Evolutionary conservation across 2,113 vertebrate genomes (phyloP), one percentile per base, ranked within the genome.

Genomic region (Menidia beryllina): DNA sequence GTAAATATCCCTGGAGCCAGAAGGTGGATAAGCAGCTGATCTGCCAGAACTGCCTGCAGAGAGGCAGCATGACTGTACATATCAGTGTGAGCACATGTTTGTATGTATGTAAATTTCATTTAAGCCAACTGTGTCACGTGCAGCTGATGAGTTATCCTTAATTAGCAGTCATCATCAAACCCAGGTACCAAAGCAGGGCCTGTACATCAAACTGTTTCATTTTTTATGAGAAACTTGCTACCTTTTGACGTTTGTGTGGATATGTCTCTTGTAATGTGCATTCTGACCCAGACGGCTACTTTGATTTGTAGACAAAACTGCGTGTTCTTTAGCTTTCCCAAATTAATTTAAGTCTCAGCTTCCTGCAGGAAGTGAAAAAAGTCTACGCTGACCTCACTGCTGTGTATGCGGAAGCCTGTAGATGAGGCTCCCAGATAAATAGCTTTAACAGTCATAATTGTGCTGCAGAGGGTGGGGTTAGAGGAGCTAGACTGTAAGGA

Each of bases 291-390:
- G n/a, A n/a, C n/a, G n/a, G n/a, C n/a, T n/a, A n/a, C n/a, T n/a
- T n/a, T n/a, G n/a, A n/a, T n/a, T n/a, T n/a, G n/a, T n/a, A n/a
- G n/a, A n/a, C n/a, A n/a, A n/a, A n/a, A n/a, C n/a, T 60, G 68
- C 63, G 66, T 69, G 72, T 75, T 56, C 27, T n/a, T 70, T 54
- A 70, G 62, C 38, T 56, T 20, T 52, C 71, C 27, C 69, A 52
- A 51, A 70, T 55, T 69, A 7, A 47, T 48, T 56, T 69, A 57
- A 36, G 50, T 41, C 39, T 56, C 15, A 20, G 77, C 75, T 91
- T 92, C 89, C 88, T 79, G 84, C 63, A 88, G 90, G 90, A 92
- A 91, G 84, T 51, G 72, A 65, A 63, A 62, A 52, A 70, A 89
- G 89, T 86, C 70, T 83, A 72, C 56, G 59, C 70, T 80, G 86